Conservation (phyloP, 2,797 vertebrate species). For the Sarcophilus harrisii region DNA sequence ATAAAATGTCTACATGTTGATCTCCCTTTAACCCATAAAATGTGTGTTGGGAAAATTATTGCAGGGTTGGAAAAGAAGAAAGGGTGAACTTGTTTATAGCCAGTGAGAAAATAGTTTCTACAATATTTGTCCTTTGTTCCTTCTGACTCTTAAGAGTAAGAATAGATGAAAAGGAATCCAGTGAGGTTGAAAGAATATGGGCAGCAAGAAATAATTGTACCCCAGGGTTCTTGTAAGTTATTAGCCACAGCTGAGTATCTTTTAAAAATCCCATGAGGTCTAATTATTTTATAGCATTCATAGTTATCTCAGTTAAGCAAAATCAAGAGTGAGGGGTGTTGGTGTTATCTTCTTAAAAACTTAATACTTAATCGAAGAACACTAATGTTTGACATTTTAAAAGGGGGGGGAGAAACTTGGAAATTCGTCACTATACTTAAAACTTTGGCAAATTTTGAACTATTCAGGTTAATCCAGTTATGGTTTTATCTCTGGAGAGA, state of each 20-base stretch:
- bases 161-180: conserved; percentile 3
- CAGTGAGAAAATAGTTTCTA: background rate
- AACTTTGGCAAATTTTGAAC: conserved; percentile 26
- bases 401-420: conserved; percentile 15
- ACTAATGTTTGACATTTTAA: conserved; percentile 31
- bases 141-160: background rate
- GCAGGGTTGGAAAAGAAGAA: background rate
- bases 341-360: background rate
- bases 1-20: conserved; percentile 1
- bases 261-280: conserved; percentile 33
- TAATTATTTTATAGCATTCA: conserved; percentile 34
- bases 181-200: conserved; percentile 11
- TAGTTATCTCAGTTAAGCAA: conserved; percentile 22
- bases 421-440: background rate
- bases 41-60: background rate
- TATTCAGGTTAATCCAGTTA: conserved; percentile 8
- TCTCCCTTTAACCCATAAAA: background rate
- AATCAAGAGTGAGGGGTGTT: background rate
- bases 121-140: conserved; percentile 34
- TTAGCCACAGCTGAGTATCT: conserved; percentile 33
- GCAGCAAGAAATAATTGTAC: conserved; percentile 5
- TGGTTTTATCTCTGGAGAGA: background rate
- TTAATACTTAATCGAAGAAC: background rate
- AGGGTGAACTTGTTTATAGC: background rate
- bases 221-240: background rate